Conservation (phyloP, 2,888 invertebrate species). For the Pristionchus mayeri region DNA sequence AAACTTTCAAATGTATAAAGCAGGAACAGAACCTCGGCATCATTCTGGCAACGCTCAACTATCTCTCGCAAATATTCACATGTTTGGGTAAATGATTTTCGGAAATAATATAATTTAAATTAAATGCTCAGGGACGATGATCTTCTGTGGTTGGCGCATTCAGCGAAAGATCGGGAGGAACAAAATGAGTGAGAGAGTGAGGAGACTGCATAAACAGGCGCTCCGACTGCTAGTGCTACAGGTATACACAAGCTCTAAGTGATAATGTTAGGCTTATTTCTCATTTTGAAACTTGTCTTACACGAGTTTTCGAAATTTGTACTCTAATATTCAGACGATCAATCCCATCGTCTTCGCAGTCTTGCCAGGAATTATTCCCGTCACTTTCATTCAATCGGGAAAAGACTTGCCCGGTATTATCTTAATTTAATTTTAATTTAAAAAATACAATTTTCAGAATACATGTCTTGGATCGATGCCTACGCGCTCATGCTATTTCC, state of each 20-base stretch:
- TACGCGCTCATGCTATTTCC: neutral
- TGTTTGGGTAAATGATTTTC: neutral
- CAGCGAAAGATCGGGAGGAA: neutral
- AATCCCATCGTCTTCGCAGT: neutral
- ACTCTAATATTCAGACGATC: neutral
- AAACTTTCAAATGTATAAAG: too few relatives aligned
- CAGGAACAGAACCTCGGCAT: neutral
- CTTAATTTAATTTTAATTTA: too few relatives aligned
- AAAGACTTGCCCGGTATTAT: too few relatives aligned
- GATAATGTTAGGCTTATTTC: too few relatives aligned
- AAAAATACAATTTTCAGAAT: neutral
- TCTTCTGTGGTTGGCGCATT: constrained; percentile 19
- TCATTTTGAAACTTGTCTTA: too few relatives aligned
- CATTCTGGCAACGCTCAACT: neutral
- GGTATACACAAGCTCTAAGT: neutral
- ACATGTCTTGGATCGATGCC: neutral
- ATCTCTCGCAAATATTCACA: neutral
- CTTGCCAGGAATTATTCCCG: neutral
- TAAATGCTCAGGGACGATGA: constrained; percentile 1
- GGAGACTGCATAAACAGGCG: neutral
- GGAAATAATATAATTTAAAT: neutral
- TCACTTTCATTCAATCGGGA: neutral
- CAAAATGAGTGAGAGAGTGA: neutral
- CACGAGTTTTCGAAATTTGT: too few relatives aligned
- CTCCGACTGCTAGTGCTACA: neutral